Evolutionary conservation across 2,797 vertebrate species (phyloP).

Genomic region (Trichosurus vulpecula): DNA sequence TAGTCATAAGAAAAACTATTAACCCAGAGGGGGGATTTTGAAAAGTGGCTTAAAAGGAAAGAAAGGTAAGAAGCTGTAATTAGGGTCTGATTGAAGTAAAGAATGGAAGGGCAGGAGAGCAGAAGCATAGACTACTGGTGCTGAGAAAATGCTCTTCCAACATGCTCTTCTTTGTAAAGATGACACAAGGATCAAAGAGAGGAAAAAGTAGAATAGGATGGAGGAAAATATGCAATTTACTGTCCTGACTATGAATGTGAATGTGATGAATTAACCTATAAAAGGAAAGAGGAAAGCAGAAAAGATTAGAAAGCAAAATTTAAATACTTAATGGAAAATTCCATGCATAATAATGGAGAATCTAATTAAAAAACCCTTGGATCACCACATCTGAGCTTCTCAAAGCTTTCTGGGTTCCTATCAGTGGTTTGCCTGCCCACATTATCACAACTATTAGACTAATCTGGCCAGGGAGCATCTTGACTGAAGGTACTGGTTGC

Average conservation of each 20-base stretch:
- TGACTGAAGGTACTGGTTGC: neutral
- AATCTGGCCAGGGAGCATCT: neutral
- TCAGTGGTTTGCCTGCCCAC: neutral
- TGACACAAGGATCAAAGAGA: neutral
- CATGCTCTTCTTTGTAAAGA: neutral
- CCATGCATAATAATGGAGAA: neutral
- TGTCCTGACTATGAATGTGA: too few species aligned
- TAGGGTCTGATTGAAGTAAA: neutral
- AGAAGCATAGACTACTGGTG: neutral
- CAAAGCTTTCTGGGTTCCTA: neutral
- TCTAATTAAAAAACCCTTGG: too few species aligned
- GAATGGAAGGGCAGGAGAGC: too few species aligned
- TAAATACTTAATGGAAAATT: neutral
- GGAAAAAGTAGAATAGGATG: neutral
- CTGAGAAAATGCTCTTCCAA: neutral
- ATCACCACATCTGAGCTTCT: neutral
- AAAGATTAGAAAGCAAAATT: neutral
- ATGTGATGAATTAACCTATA: neutral
- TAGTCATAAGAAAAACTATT: neutral
- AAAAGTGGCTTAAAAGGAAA: too few species aligned
- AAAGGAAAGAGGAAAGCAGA: neutral
- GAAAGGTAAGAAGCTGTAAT: too few species aligned
- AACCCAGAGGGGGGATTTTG: neutral
- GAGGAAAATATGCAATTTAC: neutral
- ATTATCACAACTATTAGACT: too few species aligned